These are phyloP conservation scores for Acrocephalus arundinaceus DNA, from an alignment of 2,113 vertebrate genomes.

Conservation along the genomic window DNA sequence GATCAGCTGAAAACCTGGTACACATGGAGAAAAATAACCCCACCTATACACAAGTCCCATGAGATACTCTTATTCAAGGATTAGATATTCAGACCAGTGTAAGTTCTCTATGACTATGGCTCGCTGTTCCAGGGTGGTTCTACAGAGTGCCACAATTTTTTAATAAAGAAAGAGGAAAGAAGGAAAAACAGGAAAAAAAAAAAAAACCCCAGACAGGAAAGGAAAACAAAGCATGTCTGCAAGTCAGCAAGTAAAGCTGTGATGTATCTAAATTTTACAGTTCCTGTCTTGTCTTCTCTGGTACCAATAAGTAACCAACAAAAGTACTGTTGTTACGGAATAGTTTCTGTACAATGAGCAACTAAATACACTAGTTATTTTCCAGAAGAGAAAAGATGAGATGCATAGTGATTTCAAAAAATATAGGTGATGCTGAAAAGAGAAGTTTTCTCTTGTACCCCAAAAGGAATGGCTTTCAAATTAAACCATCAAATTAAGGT, in stretches of 20 bases:
- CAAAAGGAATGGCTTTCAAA: background rate
- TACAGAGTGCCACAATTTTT: background rate
- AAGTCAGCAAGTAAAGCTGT: background rate
- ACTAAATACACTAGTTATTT: background rate
- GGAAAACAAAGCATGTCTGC: background rate
- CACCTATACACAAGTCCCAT: background rate
- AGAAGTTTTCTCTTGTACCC: background rate
- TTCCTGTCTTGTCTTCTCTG: background rate
- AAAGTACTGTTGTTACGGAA: background rate
- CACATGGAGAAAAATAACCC: background rate
- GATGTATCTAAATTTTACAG: background rate
- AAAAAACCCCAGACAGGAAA: background rate
- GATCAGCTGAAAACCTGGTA: background rate
- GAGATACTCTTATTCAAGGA: background rate
- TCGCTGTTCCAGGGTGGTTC: background rate
- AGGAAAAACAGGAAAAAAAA: accelerated
- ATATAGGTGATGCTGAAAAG: background rate
- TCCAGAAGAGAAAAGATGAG: background rate
- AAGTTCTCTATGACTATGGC: background rate
- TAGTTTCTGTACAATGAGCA: background rate
- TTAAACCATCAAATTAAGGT: background rate
- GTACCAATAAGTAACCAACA: background rate
- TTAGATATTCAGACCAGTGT: background rate
- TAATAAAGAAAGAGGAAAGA: background rate
- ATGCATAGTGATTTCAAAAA: background rate